phyloP scores from a whole-genome alignment of 2,113 vertebrate species.

The Prolemur simus region DNA sequence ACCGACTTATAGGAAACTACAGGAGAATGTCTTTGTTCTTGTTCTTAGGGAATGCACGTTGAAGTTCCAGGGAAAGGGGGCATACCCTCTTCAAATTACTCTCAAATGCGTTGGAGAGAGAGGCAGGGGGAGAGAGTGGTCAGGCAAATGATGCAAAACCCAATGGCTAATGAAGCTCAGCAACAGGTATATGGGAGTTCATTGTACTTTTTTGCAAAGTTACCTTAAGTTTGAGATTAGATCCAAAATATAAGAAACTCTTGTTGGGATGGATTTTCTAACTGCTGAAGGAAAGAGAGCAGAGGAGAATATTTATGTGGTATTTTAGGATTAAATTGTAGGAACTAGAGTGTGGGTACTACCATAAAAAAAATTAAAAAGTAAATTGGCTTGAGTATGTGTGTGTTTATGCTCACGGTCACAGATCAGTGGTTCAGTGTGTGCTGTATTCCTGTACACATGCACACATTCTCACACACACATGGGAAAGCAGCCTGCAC shows the following conservation, averaged over 20 bases:
- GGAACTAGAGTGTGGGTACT: neutral
- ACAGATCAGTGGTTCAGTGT: neutral
- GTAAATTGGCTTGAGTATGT: fast-evolving
- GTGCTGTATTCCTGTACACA: neutral
- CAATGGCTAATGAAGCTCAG: neutral
- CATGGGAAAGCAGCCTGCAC: fast-evolving
- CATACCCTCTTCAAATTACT: neutral
- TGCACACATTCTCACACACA: too few relatives aligned
- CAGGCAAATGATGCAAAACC: neutral
- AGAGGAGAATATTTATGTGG: fast-evolving
- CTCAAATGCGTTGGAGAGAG: neutral
- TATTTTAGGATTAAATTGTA: too few relatives aligned
- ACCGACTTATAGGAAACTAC: fast-evolving
- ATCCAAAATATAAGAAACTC: neutral
- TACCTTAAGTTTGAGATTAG: neutral
- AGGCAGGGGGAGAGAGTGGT: neutral
- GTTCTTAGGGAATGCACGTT: neutral
- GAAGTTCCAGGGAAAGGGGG: neutral
- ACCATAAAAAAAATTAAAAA: fast-evolving
- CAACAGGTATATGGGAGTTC: neutral
- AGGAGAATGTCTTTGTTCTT: neutral
- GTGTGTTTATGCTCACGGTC: neutral
- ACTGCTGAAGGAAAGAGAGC: neutral
- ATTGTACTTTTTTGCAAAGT: neutral
- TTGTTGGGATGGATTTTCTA: neutral